Base-by-base conservation (phyloP, 2,113 vertebrate genomes). In the Lycaon pictus region DNA sequence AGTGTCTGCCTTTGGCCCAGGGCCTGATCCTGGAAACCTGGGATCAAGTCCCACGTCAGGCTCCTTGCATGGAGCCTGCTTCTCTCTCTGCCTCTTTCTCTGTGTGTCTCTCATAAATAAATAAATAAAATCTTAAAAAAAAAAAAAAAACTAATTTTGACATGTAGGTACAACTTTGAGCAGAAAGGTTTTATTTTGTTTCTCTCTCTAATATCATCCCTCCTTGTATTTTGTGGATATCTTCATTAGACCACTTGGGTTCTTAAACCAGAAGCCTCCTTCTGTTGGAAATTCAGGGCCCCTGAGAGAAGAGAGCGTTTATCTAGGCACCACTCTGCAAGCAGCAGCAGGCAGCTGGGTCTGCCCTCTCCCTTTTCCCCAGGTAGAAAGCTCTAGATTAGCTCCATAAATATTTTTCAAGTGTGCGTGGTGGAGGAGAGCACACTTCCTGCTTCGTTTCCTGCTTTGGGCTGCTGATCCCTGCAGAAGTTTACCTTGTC, bases 401-500 rank as follows among this genome's bases (percentile, higher is more conserved):
- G 22, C 11, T 55, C 67, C 29, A n/a, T 74, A 12, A 76, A 3
- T 88, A n/a, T 67, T 74, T 86, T 67, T 29, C 37, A 89, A 37
- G 60, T 60, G 67, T 9, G 12, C 8, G 7, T 82, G 23, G 23
- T 4, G 7, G 35, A 48, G 37, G 15, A 37, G 17, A 55, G 3
- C 11, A 60, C 62, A 67, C 32, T 69, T 69, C 25, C 55, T 74
- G n/a, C 60, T 90, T 76, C 58, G 48, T 55, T 95, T 83, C 17
- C 48, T 93, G 15, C 65, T 83, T 35, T 93, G 11, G 3, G 12
- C 15, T 97, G 82, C 76, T 90, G 48, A 82, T 48, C 51, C 37
- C 55, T 53, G 60, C 12, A 89, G 43, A 88, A 81, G 17, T 93
- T 92, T 79, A 32, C 60, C 53, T 92, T 87, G 20, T 77, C 94